A percentile compares a stretch with the other conserved stretches of the same genome.
phyloP scores from a whole-genome alignment of 2,797 vertebrate species.

The Bradypodion ventrale region DNA sequence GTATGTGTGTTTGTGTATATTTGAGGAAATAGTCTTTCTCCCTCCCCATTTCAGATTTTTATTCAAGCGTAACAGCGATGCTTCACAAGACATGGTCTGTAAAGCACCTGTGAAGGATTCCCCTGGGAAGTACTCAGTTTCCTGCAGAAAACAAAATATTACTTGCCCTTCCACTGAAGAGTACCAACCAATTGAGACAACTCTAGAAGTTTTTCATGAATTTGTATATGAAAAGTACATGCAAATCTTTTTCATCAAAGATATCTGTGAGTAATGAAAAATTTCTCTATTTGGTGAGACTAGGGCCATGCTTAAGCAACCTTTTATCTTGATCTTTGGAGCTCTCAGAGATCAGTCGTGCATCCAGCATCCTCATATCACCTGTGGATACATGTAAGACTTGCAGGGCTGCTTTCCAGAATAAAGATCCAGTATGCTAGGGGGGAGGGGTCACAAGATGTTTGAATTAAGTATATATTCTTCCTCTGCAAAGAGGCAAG shows the following conservation, averaged over 20 bases:
- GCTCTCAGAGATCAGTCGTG: too few species aligned
- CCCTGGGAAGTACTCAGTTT: neutral
- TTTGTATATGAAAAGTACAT: neutral
- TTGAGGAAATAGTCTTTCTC: neutral
- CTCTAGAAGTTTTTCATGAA: neutral
- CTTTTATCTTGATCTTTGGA: too few species aligned
- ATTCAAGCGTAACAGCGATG: neutral
- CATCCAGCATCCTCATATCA: too few species aligned
- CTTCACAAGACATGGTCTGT: neutral
- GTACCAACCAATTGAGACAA: neutral
- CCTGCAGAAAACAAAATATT: slow-evolving; percentile 13
- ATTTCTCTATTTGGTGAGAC: neutral
- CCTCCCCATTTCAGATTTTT: neutral
- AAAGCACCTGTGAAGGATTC: neutral
- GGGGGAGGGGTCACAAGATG: too few species aligned
- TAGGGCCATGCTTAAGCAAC: too few species aligned
- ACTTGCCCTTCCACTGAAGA: slow-evolving; percentile 16
- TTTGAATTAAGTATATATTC: too few species aligned
- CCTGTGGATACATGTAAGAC: too few species aligned
- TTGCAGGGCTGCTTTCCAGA: too few species aligned
- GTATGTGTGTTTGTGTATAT: neutral
- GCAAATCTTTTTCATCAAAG: slow-evolving; percentile 1
- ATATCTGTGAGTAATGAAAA: slow-evolving; percentile 13
- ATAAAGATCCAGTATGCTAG: too few species aligned
- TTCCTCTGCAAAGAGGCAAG: too few species aligned